A percentile compares a stretch with the other conserved stretches of the same genome.
Conservation (phyloP, 2,888 invertebrate genomes). For the Galerucella calmariensis region DNA sequence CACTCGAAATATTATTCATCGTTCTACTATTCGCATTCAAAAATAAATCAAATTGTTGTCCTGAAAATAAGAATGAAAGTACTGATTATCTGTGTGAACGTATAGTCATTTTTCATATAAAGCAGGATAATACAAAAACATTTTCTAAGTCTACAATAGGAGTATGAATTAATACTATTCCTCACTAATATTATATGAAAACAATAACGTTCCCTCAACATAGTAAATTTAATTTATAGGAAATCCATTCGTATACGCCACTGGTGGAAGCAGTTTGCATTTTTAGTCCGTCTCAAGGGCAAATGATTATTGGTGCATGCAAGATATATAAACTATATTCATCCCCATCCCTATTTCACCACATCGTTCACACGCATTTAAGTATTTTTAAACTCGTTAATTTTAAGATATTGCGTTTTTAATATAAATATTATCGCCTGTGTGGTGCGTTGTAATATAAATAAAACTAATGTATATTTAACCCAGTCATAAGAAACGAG, state of each 20-base stretch:
- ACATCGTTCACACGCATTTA: neutral
- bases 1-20: too few relatives aligned
- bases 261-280: constrained; percentile 50
- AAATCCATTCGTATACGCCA: neutral
- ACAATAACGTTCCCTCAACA: too few relatives aligned
- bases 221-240: neutral
- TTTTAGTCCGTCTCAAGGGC: constrained; percentile 56
- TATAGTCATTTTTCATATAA: too few relatives aligned
- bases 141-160: too few relatives aligned
- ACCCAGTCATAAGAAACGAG: neutral
- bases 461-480: constrained; percentile 2
- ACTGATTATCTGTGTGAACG: too few relatives aligned
- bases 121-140: too few relatives aligned
- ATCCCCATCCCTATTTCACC: constrained; percentile 1
- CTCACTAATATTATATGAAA: too few relatives aligned
- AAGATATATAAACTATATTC: neutral
- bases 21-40: too few relatives aligned
- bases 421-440: constrained; percentile 1
- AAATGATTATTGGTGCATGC: constrained; percentile 38
- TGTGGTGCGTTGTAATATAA: constrained; percentile 2
- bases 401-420: neutral
- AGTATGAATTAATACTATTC: too few relatives aligned
- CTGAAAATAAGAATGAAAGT: too few relatives aligned
- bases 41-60: too few relatives aligned
- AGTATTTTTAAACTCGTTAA: constrained; percentile 2